Evolutionary conservation across 2,888 invertebrate genomes (phyloP).

Genomic region (Cantharis rufa): DNA sequence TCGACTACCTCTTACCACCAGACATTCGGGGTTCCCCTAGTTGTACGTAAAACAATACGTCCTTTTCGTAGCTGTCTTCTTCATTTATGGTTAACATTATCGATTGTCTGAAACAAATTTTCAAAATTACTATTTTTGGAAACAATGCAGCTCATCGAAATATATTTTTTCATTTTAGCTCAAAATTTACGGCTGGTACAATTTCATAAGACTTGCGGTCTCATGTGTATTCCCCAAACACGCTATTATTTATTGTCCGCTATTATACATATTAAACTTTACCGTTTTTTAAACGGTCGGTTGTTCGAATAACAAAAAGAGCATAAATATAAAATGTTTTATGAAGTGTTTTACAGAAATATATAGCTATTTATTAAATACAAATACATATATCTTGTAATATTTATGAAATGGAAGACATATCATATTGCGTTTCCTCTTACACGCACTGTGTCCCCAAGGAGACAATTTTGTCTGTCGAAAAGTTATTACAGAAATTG

Average conservation of each 20-base stretch:
- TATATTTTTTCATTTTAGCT: not conserved
- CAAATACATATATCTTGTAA: no score
- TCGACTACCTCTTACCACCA: constrained; percentile 69
- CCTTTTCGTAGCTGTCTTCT: constrained; percentile 98
- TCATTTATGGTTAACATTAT: constrained; percentile 88
- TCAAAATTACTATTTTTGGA: not conserved
- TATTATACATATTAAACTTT: not conserved
- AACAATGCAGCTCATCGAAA: not conserved
- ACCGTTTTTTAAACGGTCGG: not conserved
- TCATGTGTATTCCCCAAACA: not conserved
- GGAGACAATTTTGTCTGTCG: no score
- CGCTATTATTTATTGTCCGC: not conserved
- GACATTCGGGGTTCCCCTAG: constrained; percentile 86
- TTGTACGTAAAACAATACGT: constrained; percentile 90
- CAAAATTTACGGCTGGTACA: not conserved
- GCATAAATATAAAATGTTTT: not conserved
- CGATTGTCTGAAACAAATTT: constrained; percentile 75
- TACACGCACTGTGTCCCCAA: no score
- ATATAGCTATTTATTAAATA: no score
- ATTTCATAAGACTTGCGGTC: not conserved
- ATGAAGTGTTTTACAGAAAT: no score
- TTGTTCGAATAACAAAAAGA: not conserved
- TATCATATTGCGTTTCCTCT: no score
- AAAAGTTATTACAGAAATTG: no score
- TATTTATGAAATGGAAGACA: no score